These are phyloP conservation scores for Sinocyclocheilus grahami DNA, from an alignment of 2,113 vertebrate species.

Conservation along the genomic window DNA sequence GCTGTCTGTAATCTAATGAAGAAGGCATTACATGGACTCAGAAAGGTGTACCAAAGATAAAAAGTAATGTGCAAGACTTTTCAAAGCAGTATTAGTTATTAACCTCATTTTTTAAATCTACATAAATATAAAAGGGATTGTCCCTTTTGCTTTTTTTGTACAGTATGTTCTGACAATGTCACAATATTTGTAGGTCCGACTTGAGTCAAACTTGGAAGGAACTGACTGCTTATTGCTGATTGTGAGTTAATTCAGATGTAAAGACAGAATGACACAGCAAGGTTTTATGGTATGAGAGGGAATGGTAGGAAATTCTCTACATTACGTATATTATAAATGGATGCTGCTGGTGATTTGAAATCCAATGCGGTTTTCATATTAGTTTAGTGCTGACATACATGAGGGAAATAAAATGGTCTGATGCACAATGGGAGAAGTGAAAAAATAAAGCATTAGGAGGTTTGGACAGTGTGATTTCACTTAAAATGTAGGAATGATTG, in stretches of 20 bases:
- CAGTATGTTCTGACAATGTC: slow-evolving; percentile 36
- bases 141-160: slow-evolving; percentile 20
- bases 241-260: slow-evolving; percentile 17
- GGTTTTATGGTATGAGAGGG: slow-evolving; percentile 1
- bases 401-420: slow-evolving; percentile 1
- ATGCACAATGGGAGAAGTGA: not conserved
- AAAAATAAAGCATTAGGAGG: not conserved
- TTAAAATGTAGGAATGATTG: not conserved
- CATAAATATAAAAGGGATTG: slow-evolving; percentile 34
- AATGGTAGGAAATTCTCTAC: not conserved
- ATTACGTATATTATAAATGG: not conserved
- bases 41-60: slow-evolving; percentile 69
- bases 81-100: slow-evolving; percentile 55
- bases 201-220: slow-evolving; percentile 45
- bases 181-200: slow-evolving; percentile 40
- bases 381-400: slow-evolving; percentile 22
- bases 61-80: slow-evolving; percentile 39
- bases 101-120: not conserved
- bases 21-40: slow-evolving; percentile 59
- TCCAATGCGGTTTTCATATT: not conserved
- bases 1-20: slow-evolving; percentile 45
- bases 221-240: not conserved
- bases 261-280: slow-evolving; percentile 31
- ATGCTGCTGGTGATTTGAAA: slow-evolving; percentile 11
- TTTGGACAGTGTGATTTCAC: not conserved